These are phyloP conservation scores for Noctuana brunneofusca DNA, from an alignment of 2,888 invertebrate genomes.

Conservation along the genomic window DNA sequence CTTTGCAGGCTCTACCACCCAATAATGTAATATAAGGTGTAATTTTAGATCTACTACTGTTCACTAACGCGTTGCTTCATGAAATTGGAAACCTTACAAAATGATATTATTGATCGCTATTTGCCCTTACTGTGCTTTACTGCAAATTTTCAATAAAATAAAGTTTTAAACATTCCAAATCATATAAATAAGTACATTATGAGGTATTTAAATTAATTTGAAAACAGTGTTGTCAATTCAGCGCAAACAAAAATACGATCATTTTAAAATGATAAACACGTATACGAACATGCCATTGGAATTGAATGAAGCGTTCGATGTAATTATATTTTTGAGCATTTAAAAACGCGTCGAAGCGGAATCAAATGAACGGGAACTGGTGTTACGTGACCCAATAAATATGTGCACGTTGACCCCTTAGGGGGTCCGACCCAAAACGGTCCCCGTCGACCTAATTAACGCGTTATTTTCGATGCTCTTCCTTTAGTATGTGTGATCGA, in stretches of 20 bases:
- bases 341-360: slow-evolving; percentile 14
- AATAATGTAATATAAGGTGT: too few species aligned
- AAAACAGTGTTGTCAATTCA: background rate
- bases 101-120: too few species aligned
- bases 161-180: too few species aligned
- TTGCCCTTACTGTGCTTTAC: too few species aligned
- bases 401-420: slow-evolving; percentile 12
- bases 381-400: slow-evolving; percentile 32
- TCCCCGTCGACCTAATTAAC: slow-evolving; percentile 18
- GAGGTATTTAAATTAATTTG: too few species aligned
- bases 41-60: too few species aligned
- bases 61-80: too few species aligned
- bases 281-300: background rate
- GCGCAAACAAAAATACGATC: background rate
- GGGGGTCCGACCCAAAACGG: slow-evolving; percentile 2
- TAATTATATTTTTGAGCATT: slow-evolving; percentile 28
- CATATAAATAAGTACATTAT: too few species aligned
- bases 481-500: background rate
- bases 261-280: background rate
- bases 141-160: too few species aligned
- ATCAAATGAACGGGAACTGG: slow-evolving; percentile 22
- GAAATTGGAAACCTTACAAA: too few species aligned
- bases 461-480: background rate
- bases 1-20: too few species aligned
- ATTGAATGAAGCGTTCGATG: slow-evolving; percentile 23